These are phyloP conservation scores for Coleophora deauratella DNA, from an alignment of 2,888 invertebrate species.

Conservation along the genomic window DNA sequence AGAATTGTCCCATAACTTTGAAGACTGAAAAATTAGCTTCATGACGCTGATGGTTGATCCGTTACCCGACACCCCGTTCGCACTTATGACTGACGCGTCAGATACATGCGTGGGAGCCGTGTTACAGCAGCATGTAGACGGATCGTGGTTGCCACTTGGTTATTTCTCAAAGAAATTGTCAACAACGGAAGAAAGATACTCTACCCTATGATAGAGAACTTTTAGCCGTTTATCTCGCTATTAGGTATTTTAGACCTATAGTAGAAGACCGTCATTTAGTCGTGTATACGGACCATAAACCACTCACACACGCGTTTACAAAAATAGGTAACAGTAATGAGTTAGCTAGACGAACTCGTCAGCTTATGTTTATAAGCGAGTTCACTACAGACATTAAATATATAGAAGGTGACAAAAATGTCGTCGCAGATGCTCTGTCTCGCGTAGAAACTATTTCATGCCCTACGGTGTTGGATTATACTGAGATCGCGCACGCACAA, in stretches of 20 bases:
- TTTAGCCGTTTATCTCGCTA: conserved; percentile 10
- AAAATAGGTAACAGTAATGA: conserved; percentile 3
- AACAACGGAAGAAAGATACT: conserved; percentile 8
- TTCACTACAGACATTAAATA: conserved; percentile 6
- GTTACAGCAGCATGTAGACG: conserved; percentile 2
- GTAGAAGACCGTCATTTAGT: conserved; percentile 8
- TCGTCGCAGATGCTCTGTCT: neutral
- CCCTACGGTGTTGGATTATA: neutral
- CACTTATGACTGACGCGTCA: conserved; percentile 10
- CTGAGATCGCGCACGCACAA: too few relatives aligned
- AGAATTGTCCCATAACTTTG: neutral
- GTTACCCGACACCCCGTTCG: neutral
- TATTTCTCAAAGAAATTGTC: conserved; percentile 12
- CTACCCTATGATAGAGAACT: conserved; percentile 13
- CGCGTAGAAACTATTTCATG: neutral
- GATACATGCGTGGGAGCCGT: conserved; percentile 6
- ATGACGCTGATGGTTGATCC: neutral
- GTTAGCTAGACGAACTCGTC: conserved; percentile 8
- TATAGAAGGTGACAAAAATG: conserved; percentile 4
- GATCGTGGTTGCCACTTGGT: conserved; percentile 9
- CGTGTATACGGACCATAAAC: conserved; percentile 9
- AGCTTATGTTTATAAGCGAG: conserved; percentile 10
- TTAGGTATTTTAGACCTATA: conserved; percentile 8
- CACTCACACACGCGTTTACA: conserved; percentile 1
- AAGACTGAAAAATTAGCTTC: neutral